Evolutionary conservation across 2,888 invertebrate genomes (phyloP).

Genomic region (Rotaria socialis): DNA sequence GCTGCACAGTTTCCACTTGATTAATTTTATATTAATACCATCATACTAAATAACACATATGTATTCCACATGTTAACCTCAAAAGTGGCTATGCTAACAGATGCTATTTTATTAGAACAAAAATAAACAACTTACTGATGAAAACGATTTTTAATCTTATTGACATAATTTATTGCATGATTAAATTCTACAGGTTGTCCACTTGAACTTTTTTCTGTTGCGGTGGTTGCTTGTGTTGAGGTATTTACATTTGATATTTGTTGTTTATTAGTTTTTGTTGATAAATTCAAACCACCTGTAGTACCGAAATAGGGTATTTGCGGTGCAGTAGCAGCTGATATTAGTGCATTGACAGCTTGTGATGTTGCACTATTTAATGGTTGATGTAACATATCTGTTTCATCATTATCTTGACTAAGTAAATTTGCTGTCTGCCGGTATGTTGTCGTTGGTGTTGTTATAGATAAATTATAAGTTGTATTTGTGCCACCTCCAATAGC

Average conservation of each 20-base stretch:
- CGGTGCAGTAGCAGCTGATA: constrained; percentile 31
- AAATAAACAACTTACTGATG: constrained; percentile 61
- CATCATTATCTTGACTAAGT: not conserved
- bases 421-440: constrained; percentile 15
- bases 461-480: constrained; percentile 6
- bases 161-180: constrained; percentile 97
- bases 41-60: too few species aligned
- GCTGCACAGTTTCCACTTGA: too few species aligned
- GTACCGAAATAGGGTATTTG: not conserved
- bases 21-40: too few species aligned
- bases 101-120: not conserved
- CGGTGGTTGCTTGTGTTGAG: not conserved
- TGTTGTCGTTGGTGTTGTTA: not conserved
- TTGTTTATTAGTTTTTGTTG: not conserved
- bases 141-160: constrained; percentile 77
- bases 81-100: too few species aligned
- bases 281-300: not conserved
- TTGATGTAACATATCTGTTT: not conserved
- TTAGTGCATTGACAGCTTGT: constrained; percentile 33
- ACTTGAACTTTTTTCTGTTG: constrained; percentile 48
- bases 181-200: constrained; percentile 92
- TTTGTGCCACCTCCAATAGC: not conserved
- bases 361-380: not conserved
- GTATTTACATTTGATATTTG: constrained; percentile 6
- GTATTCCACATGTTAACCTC: too few species aligned